Base-by-base conservation (phyloP, 2,113 vertebrate genomes). In the Mormoops blainvillei region DNA sequence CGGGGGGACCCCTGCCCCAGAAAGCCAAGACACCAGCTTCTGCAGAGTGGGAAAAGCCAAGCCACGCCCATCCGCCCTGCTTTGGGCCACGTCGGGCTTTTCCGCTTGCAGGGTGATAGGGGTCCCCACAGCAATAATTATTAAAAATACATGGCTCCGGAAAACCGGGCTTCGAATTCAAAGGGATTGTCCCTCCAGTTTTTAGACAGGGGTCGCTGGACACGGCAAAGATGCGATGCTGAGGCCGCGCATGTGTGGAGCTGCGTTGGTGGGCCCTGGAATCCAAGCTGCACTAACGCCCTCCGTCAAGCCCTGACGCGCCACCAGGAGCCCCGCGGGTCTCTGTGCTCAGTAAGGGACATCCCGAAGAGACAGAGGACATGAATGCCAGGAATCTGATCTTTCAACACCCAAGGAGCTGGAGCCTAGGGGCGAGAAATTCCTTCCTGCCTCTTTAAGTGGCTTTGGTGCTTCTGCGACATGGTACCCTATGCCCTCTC, bases 381-480 rank as follows among this genome's bases (percentile, higher is more conserved):
- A 97, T 94, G 95, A 97, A 98, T 97, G 98, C 94, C 90, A 98
- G 97, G 98, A 98, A 98, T 98, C 7, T 97, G 91, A 96, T 98
- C 98, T 98, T 98, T 98, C 95, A 92, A 58, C 96, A 89, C 87
- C 77, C 91, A 81, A 77, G 94, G 95, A 97, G 65, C 50, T 28
- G 36, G 48, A 43, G 89, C 76, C 94, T 2, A n/a, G 1, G 10
- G 63, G 85, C 4, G 4, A 74, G 71, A 85, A 83, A 95, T 76
- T 73, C 90, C 61, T 33, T 41, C 88, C 84, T 73, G 74, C 61
- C 52, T 94, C 83, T 91, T 22, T 13, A 68, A 43, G 81, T 1
- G 48, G 54, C 4, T 54, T 18, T 5, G 0, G 20, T 15, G 80
- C 18, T 19, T 26, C 61, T 36, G 7, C 24, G 15, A 8, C 65